phyloP scores from a whole-genome alignment of 1,140 invertebrate genomes.

The Megathymus violae region DNA sequence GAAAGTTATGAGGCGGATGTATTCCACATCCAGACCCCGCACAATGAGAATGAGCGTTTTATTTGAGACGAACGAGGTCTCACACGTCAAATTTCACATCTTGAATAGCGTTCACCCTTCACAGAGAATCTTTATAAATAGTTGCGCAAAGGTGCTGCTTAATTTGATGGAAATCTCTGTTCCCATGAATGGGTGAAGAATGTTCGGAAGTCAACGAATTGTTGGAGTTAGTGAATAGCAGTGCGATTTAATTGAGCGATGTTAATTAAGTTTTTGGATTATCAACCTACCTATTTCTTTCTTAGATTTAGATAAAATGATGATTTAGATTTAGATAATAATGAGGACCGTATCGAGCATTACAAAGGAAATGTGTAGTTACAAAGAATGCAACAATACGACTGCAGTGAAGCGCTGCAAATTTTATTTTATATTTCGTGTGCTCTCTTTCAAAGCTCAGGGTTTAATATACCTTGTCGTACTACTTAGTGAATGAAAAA shows the following conservation, averaged over 20 bases:
- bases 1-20: slow-evolving; percentile 72
- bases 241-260: slow-evolving; percentile 67
- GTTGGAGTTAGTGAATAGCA: slow-evolving; percentile 52
- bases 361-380: too few species aligned
- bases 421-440: too few species aligned
- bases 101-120: slow-evolving; percentile 68
- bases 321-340: too few species aligned
- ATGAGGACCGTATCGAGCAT: too few species aligned
- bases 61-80: slow-evolving; percentile 65
- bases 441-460: too few species aligned
- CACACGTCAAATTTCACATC: slow-evolving; percentile 81
- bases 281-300: too few species aligned
- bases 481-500: too few species aligned
- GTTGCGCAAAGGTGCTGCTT: slow-evolving; percentile 71
- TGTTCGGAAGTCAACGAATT: slow-evolving; percentile 70
- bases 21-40: slow-evolving; percentile 50
- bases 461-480: too few species aligned
- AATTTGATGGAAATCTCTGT: slow-evolving; percentile 78
- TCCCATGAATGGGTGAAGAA: slow-evolving; percentile 50
- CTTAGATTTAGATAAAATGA: too few species aligned
- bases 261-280: slow-evolving; percentile 44
- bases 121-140: slow-evolving; percentile 80
- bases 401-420: too few species aligned
- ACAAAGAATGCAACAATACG: too few species aligned
- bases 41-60: slow-evolving; percentile 66